Conservation (phyloP, 2,113 vertebrate species). For the Cryptomyrus ogoouensis region DNA sequence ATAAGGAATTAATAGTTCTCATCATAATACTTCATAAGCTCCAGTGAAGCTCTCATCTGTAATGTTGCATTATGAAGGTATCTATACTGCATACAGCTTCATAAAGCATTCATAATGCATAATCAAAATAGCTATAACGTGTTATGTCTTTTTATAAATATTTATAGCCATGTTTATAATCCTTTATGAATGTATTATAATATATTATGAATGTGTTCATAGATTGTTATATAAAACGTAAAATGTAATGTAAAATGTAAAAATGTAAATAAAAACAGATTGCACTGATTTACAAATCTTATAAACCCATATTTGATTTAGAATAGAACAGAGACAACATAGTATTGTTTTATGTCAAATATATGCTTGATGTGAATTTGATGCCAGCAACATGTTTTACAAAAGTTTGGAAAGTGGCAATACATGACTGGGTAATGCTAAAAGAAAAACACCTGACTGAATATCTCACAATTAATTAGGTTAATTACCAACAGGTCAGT, state of each 20-base stretch:
- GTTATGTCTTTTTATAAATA: not conserved
- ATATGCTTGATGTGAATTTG: not conserved
- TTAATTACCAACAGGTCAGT: not conserved
- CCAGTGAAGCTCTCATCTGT: not conserved
- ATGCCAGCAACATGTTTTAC: not conserved
- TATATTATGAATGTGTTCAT: not conserved
- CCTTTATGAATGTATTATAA: not conserved
- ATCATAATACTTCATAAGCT: not conserved
- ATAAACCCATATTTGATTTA: not conserved
- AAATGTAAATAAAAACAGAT: not conserved
- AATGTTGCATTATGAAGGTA: not conserved
- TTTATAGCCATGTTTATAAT: not conserved
- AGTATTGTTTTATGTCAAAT: not conserved
- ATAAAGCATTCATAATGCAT: not conserved
- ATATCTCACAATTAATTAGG: not conserved
- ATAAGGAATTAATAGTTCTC: not conserved
- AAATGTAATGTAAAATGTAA: too few species aligned
- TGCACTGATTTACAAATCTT: not conserved
- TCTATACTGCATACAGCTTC: not conserved
- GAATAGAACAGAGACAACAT: not conserved
- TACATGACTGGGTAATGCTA: not conserved
- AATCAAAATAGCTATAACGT: not conserved
- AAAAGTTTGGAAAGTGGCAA: not conserved
- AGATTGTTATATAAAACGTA: not conserved
- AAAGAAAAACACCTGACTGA: not conserved